A percentile compares a stretch with the other conserved stretches of the same genome.
Conservation (phyloP, 2,888 invertebrate species). For the Uropetala carovei region DNA sequence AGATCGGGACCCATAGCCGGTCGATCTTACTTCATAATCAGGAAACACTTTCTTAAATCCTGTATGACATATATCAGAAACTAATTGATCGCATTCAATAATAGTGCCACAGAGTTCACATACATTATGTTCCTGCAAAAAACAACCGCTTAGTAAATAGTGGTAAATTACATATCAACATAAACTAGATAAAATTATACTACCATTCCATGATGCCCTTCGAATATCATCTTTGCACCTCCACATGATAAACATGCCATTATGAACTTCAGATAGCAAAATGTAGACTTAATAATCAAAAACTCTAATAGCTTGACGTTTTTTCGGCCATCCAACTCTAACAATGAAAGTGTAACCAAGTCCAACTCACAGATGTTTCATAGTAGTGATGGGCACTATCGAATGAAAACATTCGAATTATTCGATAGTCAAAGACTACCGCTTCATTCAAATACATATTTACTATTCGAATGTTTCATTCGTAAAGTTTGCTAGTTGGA, state of each 20-base stretch:
- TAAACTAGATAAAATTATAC: background rate
- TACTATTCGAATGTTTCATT: no score
- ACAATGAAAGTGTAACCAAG: no score
- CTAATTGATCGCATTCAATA: background rate
- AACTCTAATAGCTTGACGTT: no score
- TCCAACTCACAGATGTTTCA: no score
- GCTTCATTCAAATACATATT: no score
- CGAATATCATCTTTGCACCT: background rate
- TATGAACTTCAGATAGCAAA: background rate
- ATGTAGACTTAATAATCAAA: no score
- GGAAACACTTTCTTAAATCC: background rate
- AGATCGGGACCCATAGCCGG: background rate
- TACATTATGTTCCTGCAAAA: conserved; percentile 14
- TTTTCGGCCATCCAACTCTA: no score
- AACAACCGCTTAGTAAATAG: background rate
- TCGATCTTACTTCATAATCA: background rate
- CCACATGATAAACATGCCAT: background rate
- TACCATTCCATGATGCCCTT: conserved; percentile 46
- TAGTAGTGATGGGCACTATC: no score
- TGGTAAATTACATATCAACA: background rate
- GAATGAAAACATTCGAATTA: no score
- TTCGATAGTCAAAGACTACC: no score
- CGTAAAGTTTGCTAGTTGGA: no score
- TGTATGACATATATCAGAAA: background rate
- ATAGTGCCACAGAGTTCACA: conserved; percentile 24